These are phyloP conservation scores for Selene dorsalis DNA, from an alignment of 2,797 vertebrate species.

Conservation along the genomic window DNA sequence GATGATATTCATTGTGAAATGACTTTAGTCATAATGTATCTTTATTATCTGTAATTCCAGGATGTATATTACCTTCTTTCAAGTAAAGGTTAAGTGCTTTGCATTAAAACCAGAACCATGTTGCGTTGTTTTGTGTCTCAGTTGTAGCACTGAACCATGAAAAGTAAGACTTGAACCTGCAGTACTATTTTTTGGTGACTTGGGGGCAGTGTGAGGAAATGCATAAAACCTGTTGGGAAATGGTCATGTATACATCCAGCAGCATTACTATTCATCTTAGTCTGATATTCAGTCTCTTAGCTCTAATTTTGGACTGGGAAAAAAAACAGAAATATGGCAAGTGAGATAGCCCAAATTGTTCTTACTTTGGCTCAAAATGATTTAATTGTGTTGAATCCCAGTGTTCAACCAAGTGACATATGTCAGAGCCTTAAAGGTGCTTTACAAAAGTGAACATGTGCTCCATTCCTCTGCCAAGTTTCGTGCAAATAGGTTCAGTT, in stretches of 20 bases:
- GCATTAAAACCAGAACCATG: constrained; percentile 81
- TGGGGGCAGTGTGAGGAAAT: not conserved
- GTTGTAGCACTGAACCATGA: not conserved
- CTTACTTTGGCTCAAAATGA: not conserved
- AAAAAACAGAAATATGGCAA: too few species aligned
- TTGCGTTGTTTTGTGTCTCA: constrained; percentile 29
- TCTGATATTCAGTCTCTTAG: not conserved
- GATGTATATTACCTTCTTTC: constrained; percentile 91
- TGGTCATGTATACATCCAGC: not conserved
- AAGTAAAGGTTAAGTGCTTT: constrained; percentile 90
- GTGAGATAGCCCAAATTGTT: too few species aligned
- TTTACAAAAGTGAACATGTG: not conserved
- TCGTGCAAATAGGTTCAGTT: too few species aligned
- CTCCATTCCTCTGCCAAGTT: too few species aligned
- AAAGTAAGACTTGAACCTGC: not conserved
- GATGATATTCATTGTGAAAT: constrained; percentile 86
- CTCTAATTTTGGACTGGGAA: not conserved
- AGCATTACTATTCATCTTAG: not conserved
- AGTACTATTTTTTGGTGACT: not conserved
- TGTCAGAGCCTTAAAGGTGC: not conserved
- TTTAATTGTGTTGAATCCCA: not conserved
- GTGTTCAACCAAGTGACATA: not conserved
- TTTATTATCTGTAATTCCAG: constrained; percentile 89
- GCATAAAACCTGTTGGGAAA: not conserved
- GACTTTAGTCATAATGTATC: constrained; percentile 88